Conservation (phyloP, 2,113 vertebrate species). For the Poeciliopsis prolifica region DNA sequence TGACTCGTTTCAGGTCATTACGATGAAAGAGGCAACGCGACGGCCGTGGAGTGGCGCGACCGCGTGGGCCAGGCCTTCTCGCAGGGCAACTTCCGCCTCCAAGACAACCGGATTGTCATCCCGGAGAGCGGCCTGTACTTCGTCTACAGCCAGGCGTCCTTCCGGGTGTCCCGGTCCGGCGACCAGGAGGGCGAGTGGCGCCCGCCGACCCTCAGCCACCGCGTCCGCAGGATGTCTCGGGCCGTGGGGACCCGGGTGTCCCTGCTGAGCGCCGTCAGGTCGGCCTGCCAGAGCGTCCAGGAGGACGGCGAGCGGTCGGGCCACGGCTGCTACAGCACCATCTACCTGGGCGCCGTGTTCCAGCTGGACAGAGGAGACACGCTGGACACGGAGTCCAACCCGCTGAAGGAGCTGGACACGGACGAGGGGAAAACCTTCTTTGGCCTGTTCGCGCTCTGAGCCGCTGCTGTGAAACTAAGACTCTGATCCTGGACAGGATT, state of each 20-base stretch:
- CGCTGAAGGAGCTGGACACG: slow-evolving; percentile 51
- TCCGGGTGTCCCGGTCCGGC: slow-evolving; percentile 57
- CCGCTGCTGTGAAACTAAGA: not conserved
- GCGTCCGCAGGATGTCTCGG: slow-evolving; percentile 60
- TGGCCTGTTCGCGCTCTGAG: slow-evolving; percentile 78
- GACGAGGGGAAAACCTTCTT: slow-evolving; percentile 76
- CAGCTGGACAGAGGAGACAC: slow-evolving; percentile 69
- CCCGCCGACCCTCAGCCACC: slow-evolving; percentile 64
- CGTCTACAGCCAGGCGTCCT: slow-evolving; percentile 82
- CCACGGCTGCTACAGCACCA: slow-evolving; percentile 68
- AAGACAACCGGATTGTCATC: slow-evolving; percentile 66
- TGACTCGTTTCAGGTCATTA: slow-evolving; percentile 55
- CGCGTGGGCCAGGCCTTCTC: slow-evolving; percentile 69
- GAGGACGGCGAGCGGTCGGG: not conserved
- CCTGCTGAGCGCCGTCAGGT: slow-evolving; percentile 69
- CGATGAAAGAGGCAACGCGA: not conserved
- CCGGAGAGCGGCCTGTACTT: slow-evolving; percentile 75
- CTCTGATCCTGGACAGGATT: not conserved
- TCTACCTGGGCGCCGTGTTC: slow-evolving; percentile 81
- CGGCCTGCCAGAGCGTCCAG: slow-evolving; percentile 59
- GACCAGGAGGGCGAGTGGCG: not conserved
- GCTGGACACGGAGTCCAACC: slow-evolving; percentile 68
- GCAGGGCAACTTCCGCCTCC: slow-evolving; percentile 65
- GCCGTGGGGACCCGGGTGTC: slow-evolving; percentile 23
- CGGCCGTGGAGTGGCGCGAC: slow-evolving; percentile 54